These are phyloP conservation scores for Copidosoma floridanum DNA, from an alignment of 1,140 invertebrate species.

Conservation along the genomic window DNA sequence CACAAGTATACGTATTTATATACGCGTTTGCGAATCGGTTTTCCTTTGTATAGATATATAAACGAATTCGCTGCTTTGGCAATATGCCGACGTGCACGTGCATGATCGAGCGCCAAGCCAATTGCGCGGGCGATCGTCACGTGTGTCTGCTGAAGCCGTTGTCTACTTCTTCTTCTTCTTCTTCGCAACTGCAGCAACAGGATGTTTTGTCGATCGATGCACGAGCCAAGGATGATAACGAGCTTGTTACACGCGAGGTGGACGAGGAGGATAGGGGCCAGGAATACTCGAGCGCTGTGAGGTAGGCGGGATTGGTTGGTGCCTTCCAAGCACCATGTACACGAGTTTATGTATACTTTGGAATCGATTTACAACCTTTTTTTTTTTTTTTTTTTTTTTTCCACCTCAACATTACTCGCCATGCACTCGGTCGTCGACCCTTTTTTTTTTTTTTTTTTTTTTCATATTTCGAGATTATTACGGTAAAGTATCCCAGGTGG, in stretches of 20 bases:
- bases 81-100: conserved; percentile 28
- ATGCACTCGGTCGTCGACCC: no score
- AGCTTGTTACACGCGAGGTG: background rate
- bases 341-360: no score
- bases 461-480: no score
- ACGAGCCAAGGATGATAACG: no score
- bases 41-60: background rate
- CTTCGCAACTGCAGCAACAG: background rate
- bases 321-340: no score
- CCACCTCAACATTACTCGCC: no score
- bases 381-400: no score
- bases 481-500: no score
- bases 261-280: background rate
- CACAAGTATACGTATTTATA: background rate
- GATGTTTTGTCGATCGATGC: background rate
- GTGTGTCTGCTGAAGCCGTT: conserved; percentile 33
- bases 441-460: no score
- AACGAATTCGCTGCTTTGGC: background rate
- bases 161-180: no score
- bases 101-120: conserved; percentile 2
- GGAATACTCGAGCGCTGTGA: background rate
- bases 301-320: no score
- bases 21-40: background rate
- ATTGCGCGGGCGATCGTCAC: conserved; percentile 30
- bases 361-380: no score